Base-by-base conservation (phyloP, 2,888 invertebrate species). In the Corythucha ciliata region DNA sequence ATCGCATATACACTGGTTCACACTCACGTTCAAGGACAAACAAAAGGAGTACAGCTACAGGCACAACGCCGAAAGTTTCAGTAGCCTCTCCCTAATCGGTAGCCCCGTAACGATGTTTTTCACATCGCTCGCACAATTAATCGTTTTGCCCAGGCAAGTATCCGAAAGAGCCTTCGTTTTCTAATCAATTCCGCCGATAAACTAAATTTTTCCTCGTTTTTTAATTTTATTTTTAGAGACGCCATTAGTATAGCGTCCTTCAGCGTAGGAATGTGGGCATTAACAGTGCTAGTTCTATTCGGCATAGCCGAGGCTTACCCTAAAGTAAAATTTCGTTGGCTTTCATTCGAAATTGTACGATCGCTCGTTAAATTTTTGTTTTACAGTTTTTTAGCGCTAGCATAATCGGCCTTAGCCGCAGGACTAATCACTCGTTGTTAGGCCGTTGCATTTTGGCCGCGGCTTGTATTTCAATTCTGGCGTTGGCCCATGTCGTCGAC, bases 11-110 rank as follows among this genome's bases (percentile, higher is more conserved):
- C 77, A 76, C 57, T 72, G 77, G 61, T 67, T 81, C 50, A 77
- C 75, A 27, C 67, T 84, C 50, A 72, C 75, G 55, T 86, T 86
- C 68, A 77, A 74, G 58, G 79, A 81, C 62, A 69, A 70, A 0
- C 73, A 74, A 49, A 72, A 81, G 59, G 86, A 86, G 66, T 70
- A 72, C 49, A 77, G 78, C 40, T 86, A 83, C 65, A 74, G 77
- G 45, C 69, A 72, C 25, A 77, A 79, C 58, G 73, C 78, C 20
- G 81, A 81, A 63, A 76, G 79, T 0, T 79, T 76, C 61, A 79
- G 80, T 16, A 78, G 78, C 16, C 66, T 80, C 21, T 80, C 80
- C 1, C 64, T 80, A 36, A 66, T 79, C 50, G 79, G 79, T 41
- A 78, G 79, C 48, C 69, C 80, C n/a, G 63, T 80, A 56, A 78